Percentiles rank a stretch among this genome's conserved stretches.
Evolutionary conservation across 2,888 invertebrate genomes (phyloP).

Genomic region (Gonocerus acuteangulatus): DNA sequence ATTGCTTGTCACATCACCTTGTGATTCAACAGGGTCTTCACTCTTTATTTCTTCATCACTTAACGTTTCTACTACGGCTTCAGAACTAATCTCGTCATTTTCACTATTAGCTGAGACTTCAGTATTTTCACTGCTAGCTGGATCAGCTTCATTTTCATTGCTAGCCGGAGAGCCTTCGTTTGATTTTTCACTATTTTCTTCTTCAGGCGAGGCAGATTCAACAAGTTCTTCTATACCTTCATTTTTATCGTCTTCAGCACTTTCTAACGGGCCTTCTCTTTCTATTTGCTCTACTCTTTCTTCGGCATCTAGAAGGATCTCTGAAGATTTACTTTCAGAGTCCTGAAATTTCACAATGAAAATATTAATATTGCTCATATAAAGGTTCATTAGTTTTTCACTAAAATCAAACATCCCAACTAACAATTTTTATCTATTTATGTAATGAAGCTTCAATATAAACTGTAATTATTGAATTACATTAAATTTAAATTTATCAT

Average conservation of each 20-base stretch:
- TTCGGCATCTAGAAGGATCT: slow-evolving; percentile 28
- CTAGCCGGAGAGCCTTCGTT: too few species aligned
- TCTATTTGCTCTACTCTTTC: slow-evolving; percentile 39
- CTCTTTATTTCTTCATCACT: slow-evolving; percentile 17
- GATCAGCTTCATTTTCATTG: slow-evolving; percentile 11
- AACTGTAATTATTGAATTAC: too few species aligned
- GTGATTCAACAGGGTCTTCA: slow-evolving; percentile 21
- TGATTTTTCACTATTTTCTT: slow-evolving; percentile 26
- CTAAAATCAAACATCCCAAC: too few species aligned
- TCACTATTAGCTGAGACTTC: slow-evolving; percentile 9
- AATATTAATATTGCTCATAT: too few species aligned
- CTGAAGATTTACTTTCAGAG: slow-evolving; percentile 22
- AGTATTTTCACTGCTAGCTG: slow-evolving; percentile 20
- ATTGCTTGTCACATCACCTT: slow-evolving; percentile 39
- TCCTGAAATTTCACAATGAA: background rate
- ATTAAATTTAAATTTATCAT: too few species aligned
- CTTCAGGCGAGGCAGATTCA: slow-evolving; percentile 19
- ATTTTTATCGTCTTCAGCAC: slow-evolving; percentile 40
- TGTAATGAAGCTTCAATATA: too few species aligned
- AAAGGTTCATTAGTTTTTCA: too few species aligned
- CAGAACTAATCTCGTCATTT: slow-evolving; percentile 27
- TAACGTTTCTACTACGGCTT: slow-evolving; percentile 5
- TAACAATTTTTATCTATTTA: too few species aligned
- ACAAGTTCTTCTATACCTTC: slow-evolving; percentile 41
- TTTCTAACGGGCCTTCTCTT: slow-evolving; percentile 6